Evolutionary conservation across 2,113 vertebrate species (phyloP).

Genomic region (Clupea harengus): DNA sequence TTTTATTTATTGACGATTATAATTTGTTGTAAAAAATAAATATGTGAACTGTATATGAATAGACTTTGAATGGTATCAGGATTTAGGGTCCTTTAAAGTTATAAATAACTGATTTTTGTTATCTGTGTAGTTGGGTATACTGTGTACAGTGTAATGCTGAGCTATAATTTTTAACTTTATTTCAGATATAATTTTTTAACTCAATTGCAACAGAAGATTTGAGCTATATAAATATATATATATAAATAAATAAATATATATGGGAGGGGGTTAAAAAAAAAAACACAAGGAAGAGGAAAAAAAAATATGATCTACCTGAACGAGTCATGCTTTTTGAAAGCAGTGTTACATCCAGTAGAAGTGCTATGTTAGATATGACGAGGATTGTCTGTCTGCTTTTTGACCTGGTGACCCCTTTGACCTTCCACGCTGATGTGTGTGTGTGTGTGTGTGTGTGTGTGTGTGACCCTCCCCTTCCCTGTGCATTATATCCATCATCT

Average conservation of each 20-base stretch:
- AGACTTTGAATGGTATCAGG: conserved; percentile 72
- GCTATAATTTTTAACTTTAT: conserved; percentile 76
- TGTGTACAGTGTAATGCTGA: conserved; percentile 76
- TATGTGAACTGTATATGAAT: conserved; percentile 74
- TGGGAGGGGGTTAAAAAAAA: conserved; percentile 58
- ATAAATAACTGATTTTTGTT: conserved; percentile 76
- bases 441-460: conserved; percentile 48
- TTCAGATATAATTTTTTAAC: conserved; percentile 81
- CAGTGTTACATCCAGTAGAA: conserved; percentile 66
- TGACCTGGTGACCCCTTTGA: conserved; percentile 42
- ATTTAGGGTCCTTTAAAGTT: conserved; percentile 68
- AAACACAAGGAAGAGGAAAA: conserved; percentile 51
- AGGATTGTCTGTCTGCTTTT: conserved; percentile 48
- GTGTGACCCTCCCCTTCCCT: conserved; percentile 34
- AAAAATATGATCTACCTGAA: conserved; percentile 67
- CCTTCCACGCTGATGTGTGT: conserved; percentile 47
- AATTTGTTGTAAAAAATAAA: conserved; percentile 73
- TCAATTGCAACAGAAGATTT: conserved; percentile 72
- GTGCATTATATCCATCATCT: not conserved
- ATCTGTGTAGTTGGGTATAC: conserved; percentile 78
- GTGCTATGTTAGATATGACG: conserved; percentile 53
- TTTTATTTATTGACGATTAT: conserved; percentile 77
- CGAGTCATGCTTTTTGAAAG: conserved; percentile 71
- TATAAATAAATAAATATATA: conserved; percentile 42
- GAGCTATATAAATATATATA: conserved; percentile 54